phyloP scores from a whole-genome alignment of 2,797 vertebrate species.

The Taeniopygia guttata region DNA sequence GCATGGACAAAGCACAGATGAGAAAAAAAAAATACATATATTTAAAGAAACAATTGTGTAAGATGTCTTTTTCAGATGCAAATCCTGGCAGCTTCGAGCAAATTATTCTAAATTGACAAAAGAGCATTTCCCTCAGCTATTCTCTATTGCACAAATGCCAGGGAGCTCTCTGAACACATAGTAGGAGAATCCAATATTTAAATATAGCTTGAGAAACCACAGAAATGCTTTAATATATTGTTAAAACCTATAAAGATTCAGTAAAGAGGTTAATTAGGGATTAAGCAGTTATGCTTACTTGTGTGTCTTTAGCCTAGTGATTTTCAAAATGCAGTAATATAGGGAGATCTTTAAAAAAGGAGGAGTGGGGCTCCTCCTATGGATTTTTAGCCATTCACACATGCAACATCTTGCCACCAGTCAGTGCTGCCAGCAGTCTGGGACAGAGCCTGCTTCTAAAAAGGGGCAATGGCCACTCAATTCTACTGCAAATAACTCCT shows the following conservation, averaged over 20 bases:
- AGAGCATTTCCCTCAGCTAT: not conserved
- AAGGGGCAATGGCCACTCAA: not conserved
- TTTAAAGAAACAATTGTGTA: not conserved
- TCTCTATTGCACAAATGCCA: not conserved
- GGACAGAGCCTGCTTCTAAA: not conserved
- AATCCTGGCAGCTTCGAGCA: not conserved
- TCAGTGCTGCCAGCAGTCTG: not conserved
- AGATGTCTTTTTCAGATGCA: not conserved
- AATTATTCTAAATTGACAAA: not conserved
- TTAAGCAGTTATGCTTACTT: not conserved
- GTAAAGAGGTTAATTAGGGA: slow-evolving; percentile 6
- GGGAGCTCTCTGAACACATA: not conserved
- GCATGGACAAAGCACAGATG: not conserved
- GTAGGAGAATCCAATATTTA: not conserved
- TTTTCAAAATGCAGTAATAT: not conserved
- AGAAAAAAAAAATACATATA: not conserved
- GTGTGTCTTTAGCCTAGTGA: not conserved
- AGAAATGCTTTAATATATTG: not conserved
- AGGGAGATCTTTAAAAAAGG: not conserved
- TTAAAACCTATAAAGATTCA: not conserved
- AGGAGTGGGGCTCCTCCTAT: not conserved
- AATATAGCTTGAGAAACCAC: not conserved
- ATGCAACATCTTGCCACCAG: not conserved
- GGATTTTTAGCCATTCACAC: not conserved
- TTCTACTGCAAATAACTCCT: not conserved